A percentile compares a stretch with the other conserved stretches of the same genome.
Evolutionary conservation across 2,113 vertebrate species (phyloP).

Genomic region (Candoia aspera): DNA sequence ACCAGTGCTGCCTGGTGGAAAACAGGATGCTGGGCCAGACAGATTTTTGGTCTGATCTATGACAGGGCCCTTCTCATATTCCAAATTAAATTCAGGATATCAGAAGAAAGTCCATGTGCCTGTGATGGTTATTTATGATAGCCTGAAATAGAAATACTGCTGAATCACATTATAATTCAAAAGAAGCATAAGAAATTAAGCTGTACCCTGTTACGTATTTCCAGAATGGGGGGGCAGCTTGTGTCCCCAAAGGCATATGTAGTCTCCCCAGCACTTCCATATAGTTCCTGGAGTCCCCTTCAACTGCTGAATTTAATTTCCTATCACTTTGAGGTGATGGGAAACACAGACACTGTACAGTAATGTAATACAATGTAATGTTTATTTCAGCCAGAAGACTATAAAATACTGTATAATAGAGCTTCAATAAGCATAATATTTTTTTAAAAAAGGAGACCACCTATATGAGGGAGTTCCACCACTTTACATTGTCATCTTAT

Average conservation of each 20-base stretch:
- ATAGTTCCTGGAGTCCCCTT: too few species aligned
- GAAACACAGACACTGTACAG: too few species aligned
- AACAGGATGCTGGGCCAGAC: neutral
- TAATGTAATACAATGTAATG: too few species aligned
- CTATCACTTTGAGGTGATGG: too few species aligned
- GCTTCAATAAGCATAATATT: too few species aligned
- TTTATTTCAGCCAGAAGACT: too few species aligned
- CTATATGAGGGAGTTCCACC: neutral
- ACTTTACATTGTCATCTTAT: neutral
- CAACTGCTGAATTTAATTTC: too few species aligned
- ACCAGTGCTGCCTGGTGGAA: neutral
- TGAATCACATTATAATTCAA: neutral
- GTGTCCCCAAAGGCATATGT: neutral
- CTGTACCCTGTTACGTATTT: neutral
- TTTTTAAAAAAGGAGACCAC: too few species aligned
- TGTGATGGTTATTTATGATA: neutral
- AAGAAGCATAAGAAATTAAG: neutral
- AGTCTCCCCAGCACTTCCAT: neutral
- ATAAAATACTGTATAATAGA: too few species aligned
- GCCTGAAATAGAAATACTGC: neutral
- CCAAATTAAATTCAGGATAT: neutral
- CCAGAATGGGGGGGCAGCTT: neutral
- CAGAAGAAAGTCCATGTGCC: neutral
- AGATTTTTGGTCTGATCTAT: neutral
- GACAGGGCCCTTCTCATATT: neutral